Evolutionary conservation across 1,140 invertebrate genomes (phyloP).

Genomic region (Lepidotrigona ventralis): DNA sequence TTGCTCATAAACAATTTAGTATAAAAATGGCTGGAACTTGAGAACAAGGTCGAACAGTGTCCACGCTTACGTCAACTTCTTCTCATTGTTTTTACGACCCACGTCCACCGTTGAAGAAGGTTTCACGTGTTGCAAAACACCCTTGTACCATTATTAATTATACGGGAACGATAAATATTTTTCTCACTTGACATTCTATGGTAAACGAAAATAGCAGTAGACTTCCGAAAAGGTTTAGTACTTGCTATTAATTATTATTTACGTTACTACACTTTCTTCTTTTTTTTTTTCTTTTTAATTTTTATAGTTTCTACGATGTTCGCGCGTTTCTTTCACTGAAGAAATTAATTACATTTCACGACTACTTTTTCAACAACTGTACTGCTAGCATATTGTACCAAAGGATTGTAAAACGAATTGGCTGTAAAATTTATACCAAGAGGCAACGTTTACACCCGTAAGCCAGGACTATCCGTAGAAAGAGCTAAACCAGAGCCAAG

Average conservation of each 20-base stretch:
- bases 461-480: not conserved
- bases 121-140: not conserved
- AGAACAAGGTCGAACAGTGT: not conserved
- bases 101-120: not conserved
- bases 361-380: not conserved
- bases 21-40: not conserved
- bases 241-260: not conserved
- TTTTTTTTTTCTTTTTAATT: not conserved
- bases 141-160: not conserved
- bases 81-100: not conserved
- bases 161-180: slow-evolving; percentile 7
- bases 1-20: not conserved
- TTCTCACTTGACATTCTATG: not conserved
- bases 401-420: not conserved
- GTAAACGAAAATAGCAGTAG: not conserved
- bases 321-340: not conserved
- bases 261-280: not conserved
- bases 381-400: not conserved
- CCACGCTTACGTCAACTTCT: not conserved
- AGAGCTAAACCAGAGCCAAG: not conserved
- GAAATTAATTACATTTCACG: not conserved
- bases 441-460: not conserved
- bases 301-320: not conserved
- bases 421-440: not conserved
- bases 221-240: not conserved